A percentile compares a stretch with the other conserved stretches of the same genome.
Conservation (phyloP, 2,113 vertebrate genomes). For the Corynorhinus townsendii region DNA sequence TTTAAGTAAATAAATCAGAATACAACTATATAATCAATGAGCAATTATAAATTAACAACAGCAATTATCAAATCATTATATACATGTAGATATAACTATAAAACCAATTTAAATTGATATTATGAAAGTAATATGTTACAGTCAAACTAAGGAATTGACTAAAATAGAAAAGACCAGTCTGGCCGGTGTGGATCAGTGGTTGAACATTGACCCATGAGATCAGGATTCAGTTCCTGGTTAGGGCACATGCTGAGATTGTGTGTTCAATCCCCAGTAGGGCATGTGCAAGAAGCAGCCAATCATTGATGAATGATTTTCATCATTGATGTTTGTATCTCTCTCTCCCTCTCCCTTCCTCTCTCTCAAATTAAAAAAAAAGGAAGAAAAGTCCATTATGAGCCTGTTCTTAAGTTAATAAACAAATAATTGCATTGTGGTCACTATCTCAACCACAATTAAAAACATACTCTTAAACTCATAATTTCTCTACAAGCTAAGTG, state of each 20-base stretch:
- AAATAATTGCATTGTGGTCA: background rate
- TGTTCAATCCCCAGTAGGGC: too few species aligned
- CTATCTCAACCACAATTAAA: background rate
- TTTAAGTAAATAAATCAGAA: background rate
- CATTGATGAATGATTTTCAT: too few species aligned
- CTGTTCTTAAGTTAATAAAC: background rate
- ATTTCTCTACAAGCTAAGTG: background rate
- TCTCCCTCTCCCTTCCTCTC: too few species aligned
- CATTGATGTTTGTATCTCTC: too few species aligned
- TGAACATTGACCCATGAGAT: too few species aligned
- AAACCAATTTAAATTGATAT: background rate
- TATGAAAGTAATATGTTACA: background rate
- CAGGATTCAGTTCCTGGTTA: too few species aligned
- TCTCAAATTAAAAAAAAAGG: too few species aligned
- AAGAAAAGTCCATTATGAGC: background rate
- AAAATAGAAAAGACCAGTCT: background rate
- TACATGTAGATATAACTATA: background rate
- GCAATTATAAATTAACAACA: background rate
- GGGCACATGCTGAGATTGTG: too few species aligned
- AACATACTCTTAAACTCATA: background rate
- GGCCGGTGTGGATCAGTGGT: too few species aligned
- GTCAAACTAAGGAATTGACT: background rate
- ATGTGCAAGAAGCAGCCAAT: too few species aligned
- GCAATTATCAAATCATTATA: background rate
- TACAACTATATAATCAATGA: background rate